phyloP scores from a whole-genome alignment of 2,888 invertebrate genomes.

The Zygogramma bicolorata region DNA sequence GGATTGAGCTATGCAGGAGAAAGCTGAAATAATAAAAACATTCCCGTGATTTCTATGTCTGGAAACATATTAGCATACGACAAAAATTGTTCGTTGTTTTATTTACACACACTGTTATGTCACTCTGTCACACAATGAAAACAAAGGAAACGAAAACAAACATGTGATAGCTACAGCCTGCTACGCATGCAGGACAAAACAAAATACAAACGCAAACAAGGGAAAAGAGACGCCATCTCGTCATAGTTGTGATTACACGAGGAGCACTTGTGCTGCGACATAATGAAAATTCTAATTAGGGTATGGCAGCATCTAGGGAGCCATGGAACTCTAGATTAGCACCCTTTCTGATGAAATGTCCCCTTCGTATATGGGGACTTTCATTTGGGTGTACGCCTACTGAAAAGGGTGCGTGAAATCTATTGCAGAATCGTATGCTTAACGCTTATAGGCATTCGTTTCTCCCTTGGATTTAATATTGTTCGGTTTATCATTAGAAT shows the following conservation, averaged over 20 bases:
- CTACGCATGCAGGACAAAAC: neutral
- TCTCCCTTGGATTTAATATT: neutral
- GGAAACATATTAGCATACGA: neutral
- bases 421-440: neutral
- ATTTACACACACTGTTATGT: neutral
- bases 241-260: neutral
- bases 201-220: constrained; percentile 27
- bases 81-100: neutral
- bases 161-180: neutral
- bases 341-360: constrained; percentile 37
- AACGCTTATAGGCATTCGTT: no score
- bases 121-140: neutral
- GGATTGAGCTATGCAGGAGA: no score
- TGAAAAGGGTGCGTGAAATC: neutral
- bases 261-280: constrained; percentile 33
- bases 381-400: constrained; percentile 27
- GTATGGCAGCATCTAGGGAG: constrained; percentile 29
- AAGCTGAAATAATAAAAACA: no score
- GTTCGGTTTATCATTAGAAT: no score
- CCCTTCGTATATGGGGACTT: constrained; percentile 28
- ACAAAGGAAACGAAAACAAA: neutral
- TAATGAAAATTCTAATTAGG: constrained; percentile 53
- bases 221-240: constrained; percentile 18
- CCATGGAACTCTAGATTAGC: constrained; percentile 35
- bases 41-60: no score